A percentile compares a stretch with the other conserved stretches of the same genome.
phyloP scores from a whole-genome alignment of 2,113 vertebrate species.

The Pampusana beccarii region DNA sequence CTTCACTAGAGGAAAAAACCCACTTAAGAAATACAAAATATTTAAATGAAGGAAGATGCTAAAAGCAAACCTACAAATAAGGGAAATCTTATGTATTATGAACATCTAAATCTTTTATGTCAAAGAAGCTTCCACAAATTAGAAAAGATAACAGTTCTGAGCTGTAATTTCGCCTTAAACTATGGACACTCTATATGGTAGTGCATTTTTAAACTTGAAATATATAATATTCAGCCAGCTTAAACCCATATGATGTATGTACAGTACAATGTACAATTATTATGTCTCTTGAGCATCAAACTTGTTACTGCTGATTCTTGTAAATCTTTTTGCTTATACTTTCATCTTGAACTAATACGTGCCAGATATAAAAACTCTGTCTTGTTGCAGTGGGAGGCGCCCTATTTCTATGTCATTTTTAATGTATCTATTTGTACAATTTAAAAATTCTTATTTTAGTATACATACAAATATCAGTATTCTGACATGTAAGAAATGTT shows the following conservation, averaged over 20 bases:
- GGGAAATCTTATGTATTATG: conserved; percentile 72
- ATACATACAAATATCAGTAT: conserved; percentile 99
- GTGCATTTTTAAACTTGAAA: conserved; percentile 96
- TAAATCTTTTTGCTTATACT: conserved; percentile 92
- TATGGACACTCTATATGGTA: conserved; percentile 92
- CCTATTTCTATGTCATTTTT: conserved; percentile 99
- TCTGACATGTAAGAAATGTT: conserved; percentile 98
- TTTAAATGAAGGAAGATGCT: conserved; percentile 76
- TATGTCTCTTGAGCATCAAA: conserved; percentile 89
- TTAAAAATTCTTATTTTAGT: conserved; percentile 99
- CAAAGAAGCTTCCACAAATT: conserved; percentile 85
- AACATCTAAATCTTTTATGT: conserved; percentile 77
- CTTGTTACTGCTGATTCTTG: conserved; percentile 88
- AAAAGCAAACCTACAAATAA: conserved; percentile 62
- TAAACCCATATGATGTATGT: conserved; percentile 92
- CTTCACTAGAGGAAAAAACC: conserved; percentile 70
- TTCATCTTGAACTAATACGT: conserved; percentile 89
- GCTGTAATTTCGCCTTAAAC: conserved; percentile 99
- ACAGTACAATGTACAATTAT: conserved; percentile 92
- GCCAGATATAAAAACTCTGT: conserved; percentile 87
- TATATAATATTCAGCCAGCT: conserved; percentile 95
- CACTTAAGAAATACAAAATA: conserved; percentile 74
- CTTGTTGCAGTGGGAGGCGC: conserved; percentile 91
- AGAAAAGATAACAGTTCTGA: conserved; percentile 90
- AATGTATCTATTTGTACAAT: conserved; percentile 99